Base-by-base conservation (phyloP, 2,797 vertebrate genomes). In the Aselliscus stoliczkanus region DNA sequence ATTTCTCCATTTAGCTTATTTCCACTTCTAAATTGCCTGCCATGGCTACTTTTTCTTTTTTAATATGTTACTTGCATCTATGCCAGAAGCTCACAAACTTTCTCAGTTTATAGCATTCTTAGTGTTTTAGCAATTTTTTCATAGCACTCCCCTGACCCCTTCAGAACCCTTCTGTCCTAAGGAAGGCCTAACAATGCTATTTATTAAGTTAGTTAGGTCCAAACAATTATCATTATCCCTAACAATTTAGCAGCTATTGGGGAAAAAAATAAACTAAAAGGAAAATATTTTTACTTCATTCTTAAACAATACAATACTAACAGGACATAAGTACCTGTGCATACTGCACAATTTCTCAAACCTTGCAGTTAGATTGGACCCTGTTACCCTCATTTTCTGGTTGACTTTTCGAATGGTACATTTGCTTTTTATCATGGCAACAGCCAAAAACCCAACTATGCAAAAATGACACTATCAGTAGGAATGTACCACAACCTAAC, bases 1-100 rank as follows among this genome's bases (percentile, higher is more conserved):
- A 82, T 65, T 79, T 86, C 75, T 87, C 76, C 65, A 65, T 77
- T 85, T 58, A 88, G 44, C n/a, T 95, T 81, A 76, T 52, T 85
- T 65, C 81, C 62, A 15, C 89, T 88, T 88, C 75, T 37, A 73
- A 64, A 85, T 29, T 50, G 44, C 34, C 31, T 65, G 58, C 54
- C 4, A 27, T 64, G 54, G 47, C 64, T 47, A 42, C 8, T 37
- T 89, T 75, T 65, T 50, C n/a, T 52, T 92, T 64, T 44, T 75
- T 14, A 54, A 76, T 76, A n/a, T 7, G 47, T 29, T 72, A 88
- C 42, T 42, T 54, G 58, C 27, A 21, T 56, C 54, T 65, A n/a
- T 31, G 39, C 39, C 54, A 67, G 18, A 85, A 86, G 37, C 52
- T 69, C 58, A 25, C n/a, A 58, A 39, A 76, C 10, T 27, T 52